Conservation (phyloP, 2,113 vertebrate genomes). For the Ictalurus punctatus region DNA sequence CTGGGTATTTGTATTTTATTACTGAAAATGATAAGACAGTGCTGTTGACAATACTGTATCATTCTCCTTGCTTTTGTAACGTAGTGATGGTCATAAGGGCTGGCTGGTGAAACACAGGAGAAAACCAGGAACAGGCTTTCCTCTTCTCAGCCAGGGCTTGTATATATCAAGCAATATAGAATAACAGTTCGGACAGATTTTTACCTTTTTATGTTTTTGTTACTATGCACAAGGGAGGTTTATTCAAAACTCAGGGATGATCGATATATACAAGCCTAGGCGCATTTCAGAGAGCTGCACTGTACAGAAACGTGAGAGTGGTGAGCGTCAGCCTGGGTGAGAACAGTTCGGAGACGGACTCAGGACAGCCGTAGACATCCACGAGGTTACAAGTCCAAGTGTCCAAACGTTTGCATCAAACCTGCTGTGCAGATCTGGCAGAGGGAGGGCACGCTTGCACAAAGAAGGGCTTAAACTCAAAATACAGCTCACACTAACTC, state of each 20-base stretch:
- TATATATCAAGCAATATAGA: slow-evolving; percentile 1
- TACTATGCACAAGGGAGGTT: slow-evolving; percentile 6
- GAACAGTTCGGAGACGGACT: slow-evolving; percentile 76
- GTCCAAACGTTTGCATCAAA: slow-evolving; percentile 62
- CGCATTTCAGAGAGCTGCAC: slow-evolving; percentile 10
- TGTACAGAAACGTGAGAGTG: slow-evolving; percentile 35
- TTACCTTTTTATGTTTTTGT: not conserved
- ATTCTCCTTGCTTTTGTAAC: slow-evolving; percentile 49
- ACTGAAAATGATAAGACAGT: slow-evolving; percentile 89
- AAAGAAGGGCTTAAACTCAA: slow-evolving; percentile 44
- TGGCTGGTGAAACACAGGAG: slow-evolving; percentile 63
- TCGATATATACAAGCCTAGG: slow-evolving; percentile 8
- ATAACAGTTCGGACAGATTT: not conserved
- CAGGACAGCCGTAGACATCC: slow-evolving; percentile 60
- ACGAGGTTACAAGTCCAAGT: slow-evolving; percentile 56
- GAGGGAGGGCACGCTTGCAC: slow-evolving; percentile 37
- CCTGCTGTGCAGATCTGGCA: slow-evolving; percentile 56
- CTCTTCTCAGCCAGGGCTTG: slow-evolving; percentile 28
- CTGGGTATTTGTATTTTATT: slow-evolving; percentile 92
- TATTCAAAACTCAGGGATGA: not conserved
- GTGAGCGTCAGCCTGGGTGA: slow-evolving; percentile 69
- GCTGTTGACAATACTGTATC: slow-evolving; percentile 89
- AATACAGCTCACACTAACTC: slow-evolving; percentile 52
- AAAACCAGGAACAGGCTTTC: slow-evolving; percentile 23
- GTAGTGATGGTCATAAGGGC: slow-evolving; percentile 44